Evolutionary conservation across 2,113 vertebrate species (phyloP), one percentile per base, ranked within the genome.

Genomic region (Lagopus leucura): DNA sequence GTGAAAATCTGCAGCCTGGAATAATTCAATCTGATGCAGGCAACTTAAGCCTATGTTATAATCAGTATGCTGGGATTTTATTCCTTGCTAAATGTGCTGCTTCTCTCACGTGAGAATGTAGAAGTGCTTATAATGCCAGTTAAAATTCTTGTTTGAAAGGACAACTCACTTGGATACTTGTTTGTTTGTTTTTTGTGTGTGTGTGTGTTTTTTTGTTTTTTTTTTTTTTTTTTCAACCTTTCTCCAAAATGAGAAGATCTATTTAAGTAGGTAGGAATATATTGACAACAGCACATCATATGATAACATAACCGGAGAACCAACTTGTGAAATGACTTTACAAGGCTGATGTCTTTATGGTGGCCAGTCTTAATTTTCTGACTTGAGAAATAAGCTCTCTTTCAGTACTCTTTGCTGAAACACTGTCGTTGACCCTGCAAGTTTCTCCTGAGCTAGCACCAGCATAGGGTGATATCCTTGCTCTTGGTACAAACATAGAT

Each of bases 101-200:
- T 89, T 86, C 21, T 76, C 63, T 92, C 74, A 63, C 74, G 38
- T 79, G 83, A 63, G 77, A 90, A 84, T 60, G n/a, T 60, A 54
- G 45, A 90, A 92, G 63, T 94, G 70, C 54, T 94, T 83, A 82
- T 66, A 86, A 84, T 93, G 61, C 20, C 61, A 75, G 90, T 88
- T 61, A 79, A 69, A 86, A 86, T 87, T 84, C 48, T 76, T 76
- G 20, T 64, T 92, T 79, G 17, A n/a, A 70, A 88, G 75, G 52
- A 36, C 47, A 63, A 50, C 10, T 90, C 48, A 50, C n/a, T 87
- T 69, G 24, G 20, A 24, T 21, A 24, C 71, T 85, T 80, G 58
- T 34, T 48, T 27, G 36, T 36, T 36, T 36, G 36, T 36, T 36
- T 36, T 36, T 36, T 36, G n/a, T 36, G 34, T 36, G n/a, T n/a